Evolutionary conservation across 1,140 invertebrate genomes (phyloP).

Genomic region (Megalonaias nervosa): DNA sequence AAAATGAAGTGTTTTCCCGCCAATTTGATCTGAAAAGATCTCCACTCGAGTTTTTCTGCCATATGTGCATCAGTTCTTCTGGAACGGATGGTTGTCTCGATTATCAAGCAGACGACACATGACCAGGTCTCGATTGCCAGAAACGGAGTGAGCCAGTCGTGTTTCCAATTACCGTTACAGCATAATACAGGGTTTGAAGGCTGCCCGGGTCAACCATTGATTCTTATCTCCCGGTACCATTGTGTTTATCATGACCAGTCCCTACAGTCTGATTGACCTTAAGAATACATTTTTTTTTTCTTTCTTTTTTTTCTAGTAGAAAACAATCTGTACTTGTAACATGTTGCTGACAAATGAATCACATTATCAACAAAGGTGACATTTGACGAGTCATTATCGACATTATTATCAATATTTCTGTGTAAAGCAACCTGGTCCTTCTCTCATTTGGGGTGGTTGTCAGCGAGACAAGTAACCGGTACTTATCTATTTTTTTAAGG

Average conservation of each 20-base stretch:
- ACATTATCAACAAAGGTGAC: background rate
- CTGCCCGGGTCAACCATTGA: conserved; percentile 19
- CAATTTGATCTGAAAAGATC: too few relatives aligned
- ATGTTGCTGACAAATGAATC: conserved; percentile 8
- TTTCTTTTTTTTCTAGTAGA: background rate
- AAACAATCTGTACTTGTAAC: background rate
- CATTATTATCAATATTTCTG: background rate
- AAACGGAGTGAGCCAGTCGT: conserved; percentile 21
- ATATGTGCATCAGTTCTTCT: conserved; percentile 6
- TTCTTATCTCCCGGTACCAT: background rate
- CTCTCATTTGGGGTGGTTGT: too few relatives aligned
- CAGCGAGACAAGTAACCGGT: too few relatives aligned
- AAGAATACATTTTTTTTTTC: background rate
- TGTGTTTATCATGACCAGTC: background rate
- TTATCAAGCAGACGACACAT: conserved; percentile 5
- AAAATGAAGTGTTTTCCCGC: too few relatives aligned
- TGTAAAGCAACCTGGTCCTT: too few relatives aligned
- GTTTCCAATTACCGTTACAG: conserved; percentile 30
- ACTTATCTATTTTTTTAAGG: too few relatives aligned
- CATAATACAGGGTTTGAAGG: conserved; percentile 20
- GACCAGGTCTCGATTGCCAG: conserved; percentile 13
- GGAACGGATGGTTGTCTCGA: background rate
- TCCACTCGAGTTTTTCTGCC: conserved; percentile 4
- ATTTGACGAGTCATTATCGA: background rate
- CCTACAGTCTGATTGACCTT: background rate